These are phyloP conservation scores for Brachionus calyciflorus DNA, from an alignment of 1,140 invertebrate species.

Conservation along the genomic window DNA sequence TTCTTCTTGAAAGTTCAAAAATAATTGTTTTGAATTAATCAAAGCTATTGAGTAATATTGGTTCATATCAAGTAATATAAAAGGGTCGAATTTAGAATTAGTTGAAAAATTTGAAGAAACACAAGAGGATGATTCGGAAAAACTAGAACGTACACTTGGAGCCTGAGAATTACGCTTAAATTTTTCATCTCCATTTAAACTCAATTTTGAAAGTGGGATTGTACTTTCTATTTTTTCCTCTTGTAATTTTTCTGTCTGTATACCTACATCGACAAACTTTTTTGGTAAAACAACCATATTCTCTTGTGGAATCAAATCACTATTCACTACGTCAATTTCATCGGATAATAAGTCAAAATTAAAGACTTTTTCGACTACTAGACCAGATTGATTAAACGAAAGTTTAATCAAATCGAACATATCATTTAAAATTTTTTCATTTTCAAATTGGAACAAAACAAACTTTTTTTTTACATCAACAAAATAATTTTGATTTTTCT, in stretches of 20 bases:
- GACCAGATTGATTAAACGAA: neutral
- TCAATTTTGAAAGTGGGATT: neutral
- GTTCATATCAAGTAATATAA: neutral
- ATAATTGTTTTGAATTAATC: neutral
- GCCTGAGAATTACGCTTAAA: neutral
- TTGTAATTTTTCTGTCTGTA: neutral
- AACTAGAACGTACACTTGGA: neutral
- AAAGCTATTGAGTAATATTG: neutral
- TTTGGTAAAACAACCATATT: neutral
- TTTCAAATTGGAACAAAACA: neutral
- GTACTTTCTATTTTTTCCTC: too few species aligned
- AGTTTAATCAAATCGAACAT: neutral
- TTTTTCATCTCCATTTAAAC: neutral
- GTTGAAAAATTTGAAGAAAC: neutral
- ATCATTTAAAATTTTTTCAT: neutral
- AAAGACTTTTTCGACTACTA: neutral
- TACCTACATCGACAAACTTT: neutral
- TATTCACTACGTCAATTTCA: neutral
- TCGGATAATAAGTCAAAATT: neutral
- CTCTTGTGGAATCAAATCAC: too few species aligned
- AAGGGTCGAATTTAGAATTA: neutral
- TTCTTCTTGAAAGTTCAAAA: constrained; percentile 2
- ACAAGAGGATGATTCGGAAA: neutral
- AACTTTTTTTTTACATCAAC: neutral
- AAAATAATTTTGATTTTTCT: neutral